phyloP scores from a whole-genome alignment of 2,888 invertebrate species.

The Netelia melanura region DNA sequence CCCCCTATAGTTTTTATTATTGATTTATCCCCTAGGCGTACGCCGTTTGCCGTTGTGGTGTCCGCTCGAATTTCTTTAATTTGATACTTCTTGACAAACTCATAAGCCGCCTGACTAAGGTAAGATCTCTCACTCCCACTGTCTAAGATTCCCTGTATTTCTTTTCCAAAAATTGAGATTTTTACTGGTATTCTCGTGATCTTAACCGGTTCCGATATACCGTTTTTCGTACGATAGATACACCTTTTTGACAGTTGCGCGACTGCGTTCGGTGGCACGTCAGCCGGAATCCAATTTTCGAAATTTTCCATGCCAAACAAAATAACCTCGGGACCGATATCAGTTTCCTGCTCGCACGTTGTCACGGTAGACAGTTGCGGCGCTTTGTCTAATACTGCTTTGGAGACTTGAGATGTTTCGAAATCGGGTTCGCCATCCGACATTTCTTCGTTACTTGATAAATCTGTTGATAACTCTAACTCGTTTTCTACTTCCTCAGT shows the following conservation, averaged over 20 bases:
- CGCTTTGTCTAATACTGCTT: not conserved
- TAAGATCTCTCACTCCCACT: conserved; percentile 5
- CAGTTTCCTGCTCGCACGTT: not conserved
- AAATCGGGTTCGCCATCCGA: not conserved
- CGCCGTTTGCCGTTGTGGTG: conserved; percentile 20
- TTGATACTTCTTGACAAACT: not conserved
- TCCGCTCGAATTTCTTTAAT: no score
- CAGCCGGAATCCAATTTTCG: conserved; percentile 6
- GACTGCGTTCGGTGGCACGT: not conserved
- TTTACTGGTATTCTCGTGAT: conserved; percentile 27
- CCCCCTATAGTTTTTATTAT: conserved; percentile 41
- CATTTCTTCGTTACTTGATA: not conserved
- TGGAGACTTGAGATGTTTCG: not conserved
- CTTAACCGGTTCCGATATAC: not conserved
- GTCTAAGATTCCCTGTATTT: conserved; percentile 16
- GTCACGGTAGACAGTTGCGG: not conserved
- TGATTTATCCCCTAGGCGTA: conserved; percentile 31
- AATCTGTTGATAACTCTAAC: not conserved
- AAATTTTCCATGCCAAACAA: not conserved
- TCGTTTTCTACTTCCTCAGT: not conserved
- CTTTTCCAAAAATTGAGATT: no score
- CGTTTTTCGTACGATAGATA: conserved; percentile 23
- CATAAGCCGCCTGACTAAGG: conserved; percentile 10
- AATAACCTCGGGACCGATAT: not conserved
- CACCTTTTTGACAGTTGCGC: not conserved